Evolutionary conservation across 92 coral and sea anemone species (phyloP).

Genomic region (Porites evermanni): DNA sequence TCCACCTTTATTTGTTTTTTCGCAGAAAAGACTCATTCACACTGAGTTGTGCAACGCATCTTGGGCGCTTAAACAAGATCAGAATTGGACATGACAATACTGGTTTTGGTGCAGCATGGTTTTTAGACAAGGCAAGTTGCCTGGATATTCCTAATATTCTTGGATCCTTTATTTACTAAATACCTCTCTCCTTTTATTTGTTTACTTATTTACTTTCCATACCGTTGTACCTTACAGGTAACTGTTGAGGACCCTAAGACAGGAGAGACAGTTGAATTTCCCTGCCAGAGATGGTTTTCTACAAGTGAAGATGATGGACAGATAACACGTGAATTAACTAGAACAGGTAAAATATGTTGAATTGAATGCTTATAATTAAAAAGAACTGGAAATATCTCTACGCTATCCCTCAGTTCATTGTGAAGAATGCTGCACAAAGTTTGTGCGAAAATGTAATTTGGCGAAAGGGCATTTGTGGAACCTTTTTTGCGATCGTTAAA

Average conservation of each 20-base stretch:
- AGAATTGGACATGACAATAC: constrained; percentile 92
- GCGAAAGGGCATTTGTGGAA: no score
- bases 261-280: constrained; percentile 67
- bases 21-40: constrained; percentile 67
- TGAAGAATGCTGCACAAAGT: no score
- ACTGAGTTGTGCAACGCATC: constrained; percentile 58
- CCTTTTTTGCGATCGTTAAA: neutral
- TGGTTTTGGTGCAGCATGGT: constrained; percentile 95
- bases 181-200: neutral
- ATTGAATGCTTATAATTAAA: neutral
- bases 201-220: neutral
- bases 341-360: constrained; percentile 46
- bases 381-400: neutral
- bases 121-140: constrained; percentile 77
- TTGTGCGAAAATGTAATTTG: no score
- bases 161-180: neutral
- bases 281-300: constrained; percentile 85
- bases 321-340: constrained; percentile 73
- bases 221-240: constrained; percentile 35
- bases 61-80: constrained; percentile 79
- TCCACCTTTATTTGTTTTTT: neutral
- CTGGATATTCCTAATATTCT: neutral
- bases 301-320: constrained; percentile 81
- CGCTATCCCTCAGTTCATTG: no score
- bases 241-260: constrained; percentile 78